phyloP scores from a whole-genome alignment of 1,140 invertebrate species.

The Araneus ventricosus region DNA sequence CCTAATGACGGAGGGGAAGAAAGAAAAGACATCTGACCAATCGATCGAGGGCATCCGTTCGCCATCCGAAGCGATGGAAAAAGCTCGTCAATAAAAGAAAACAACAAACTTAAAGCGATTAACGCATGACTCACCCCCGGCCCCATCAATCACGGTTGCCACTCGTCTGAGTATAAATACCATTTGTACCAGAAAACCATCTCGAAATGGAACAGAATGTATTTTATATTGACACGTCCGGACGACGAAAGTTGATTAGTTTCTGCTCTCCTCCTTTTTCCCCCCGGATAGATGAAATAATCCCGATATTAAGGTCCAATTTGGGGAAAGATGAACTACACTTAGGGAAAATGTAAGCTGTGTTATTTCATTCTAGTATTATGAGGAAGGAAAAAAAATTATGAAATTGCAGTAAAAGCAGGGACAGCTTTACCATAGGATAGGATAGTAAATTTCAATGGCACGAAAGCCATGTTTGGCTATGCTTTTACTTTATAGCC shows the following conservation, averaged over 20 bases:
- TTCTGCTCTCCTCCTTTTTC: neutral
- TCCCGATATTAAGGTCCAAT: neutral
- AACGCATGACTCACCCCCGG: conserved; percentile 15
- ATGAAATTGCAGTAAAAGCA: too few relatives aligned
- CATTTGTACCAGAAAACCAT: conserved; percentile 10
- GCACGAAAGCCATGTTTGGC: too few relatives aligned
- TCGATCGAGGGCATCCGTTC: conserved; percentile 43
- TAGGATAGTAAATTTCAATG: too few relatives aligned
- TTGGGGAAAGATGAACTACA: too few relatives aligned
- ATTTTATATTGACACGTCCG: conserved; percentile 20
- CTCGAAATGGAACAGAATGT: neutral
- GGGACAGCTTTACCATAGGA: too few relatives aligned
- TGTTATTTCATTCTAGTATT: too few relatives aligned
- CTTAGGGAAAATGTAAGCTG: too few relatives aligned
- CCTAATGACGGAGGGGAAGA: conserved; percentile 18
- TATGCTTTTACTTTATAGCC: too few relatives aligned
- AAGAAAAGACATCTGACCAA: conserved; percentile 20
- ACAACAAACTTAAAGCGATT: conserved; percentile 58
- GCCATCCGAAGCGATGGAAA: conserved; percentile 17
- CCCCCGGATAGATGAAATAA: neutral
- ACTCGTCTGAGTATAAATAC: conserved; percentile 26
- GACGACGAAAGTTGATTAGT: neutral
- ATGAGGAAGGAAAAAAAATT: too few relatives aligned
- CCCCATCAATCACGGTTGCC: conserved; percentile 31
- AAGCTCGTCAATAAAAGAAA: conserved; percentile 36